Base-by-base conservation (phyloP, 2,113 vertebrate species). In the Tachysurus fulvidraco region DNA sequence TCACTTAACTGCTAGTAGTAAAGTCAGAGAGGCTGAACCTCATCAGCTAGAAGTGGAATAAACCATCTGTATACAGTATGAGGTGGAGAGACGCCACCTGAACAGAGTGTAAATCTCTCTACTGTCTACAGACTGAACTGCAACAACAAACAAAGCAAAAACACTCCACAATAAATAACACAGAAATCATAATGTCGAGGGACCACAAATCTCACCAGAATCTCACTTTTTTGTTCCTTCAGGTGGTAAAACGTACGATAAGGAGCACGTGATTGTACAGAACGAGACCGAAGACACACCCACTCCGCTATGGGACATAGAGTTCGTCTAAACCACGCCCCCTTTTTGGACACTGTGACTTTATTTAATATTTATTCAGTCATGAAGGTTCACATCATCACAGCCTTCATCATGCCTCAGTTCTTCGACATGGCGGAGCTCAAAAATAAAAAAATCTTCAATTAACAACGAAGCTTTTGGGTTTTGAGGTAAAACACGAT, bases 161-260 rank as follows among this genome's bases (percentile, higher is more conserved):
- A 6, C 30, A 0, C 28, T 69, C 13, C 28, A 16, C 41, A 36
- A 41, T 41, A 44, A 21, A 71, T 41, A 21, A 71, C 50, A 12
- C 44, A 76, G n/a, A n/a, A 52, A 76, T 36, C 2, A 76, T n/a
- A 0, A 52, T 77, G 46, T 2, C 52, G 23, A 16, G 23, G 19
- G 65, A 64, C 13, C 13, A 64, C 36, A 76, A 30, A 19, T 23
- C 60, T 79, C 30, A 0, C 46, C 46, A 10, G 7, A 14, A 50
- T 36, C 83, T 71, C 17, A 3, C 23, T 6, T 85, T 46, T 28
- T 16, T 44, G 1, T 0, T 77, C 17, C 44, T 41, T 0, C 90
- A 99, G 98, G 98, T 0, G 97, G 98, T 2, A 95, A 92, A 88
- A 90, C 93, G 0, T 99, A 98, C 0, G 98, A 99, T 92, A 94